Base-by-base conservation (phyloP, 2,797 vertebrate genomes). In the Sylvia borin region DNA sequence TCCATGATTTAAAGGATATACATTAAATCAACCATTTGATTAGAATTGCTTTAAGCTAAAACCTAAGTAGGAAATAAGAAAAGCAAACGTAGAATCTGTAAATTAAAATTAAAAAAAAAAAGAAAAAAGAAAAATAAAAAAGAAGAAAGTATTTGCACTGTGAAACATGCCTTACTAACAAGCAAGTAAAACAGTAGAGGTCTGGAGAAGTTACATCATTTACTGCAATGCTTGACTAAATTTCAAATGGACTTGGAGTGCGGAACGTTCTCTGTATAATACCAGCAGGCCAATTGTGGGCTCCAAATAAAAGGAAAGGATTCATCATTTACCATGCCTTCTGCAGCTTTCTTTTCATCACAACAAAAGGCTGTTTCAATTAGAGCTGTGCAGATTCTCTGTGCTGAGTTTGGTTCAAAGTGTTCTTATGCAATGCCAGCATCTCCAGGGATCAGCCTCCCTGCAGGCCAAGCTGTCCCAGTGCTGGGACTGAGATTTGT, bases 251-350 rank as follows among this genome's bases (percentile, higher is more conserved):
- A 79, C 40, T 93, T 26, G 58, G 73, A 95, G 85, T 34, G 93
- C 91, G 73, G 64, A 88, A 70, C 16, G 38, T 90, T 84, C 91
- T 84, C 85, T 88, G 60, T 65, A 29, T 32, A 84, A 76, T n/a
- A 31, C 65, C 42, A 93, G 60, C 54, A 85, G 61, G 57, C 65
- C 79, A 90, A 32, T 27, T n/a, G 34, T 42, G 57, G 68, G 74
- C 45, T 95, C 66, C 86, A 93, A 96, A 94, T 81, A 53, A 96
- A 92, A 92, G 67, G 50, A 91, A 91, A 88, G 36, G 55, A 84
- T 71, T 94, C 79, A 71, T 85, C 71, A 20, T 86, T 93, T 93
- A 81, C 76, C 87, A 84, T 66, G 48, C 66, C 70, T 88, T 86
- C 88, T 81, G 75, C 70, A 90, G 76, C 54, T 88, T 84, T 91